phyloP scores from a whole-genome alignment of 2,113 vertebrate genomes.

The Dascyllus trimaculatus region DNA sequence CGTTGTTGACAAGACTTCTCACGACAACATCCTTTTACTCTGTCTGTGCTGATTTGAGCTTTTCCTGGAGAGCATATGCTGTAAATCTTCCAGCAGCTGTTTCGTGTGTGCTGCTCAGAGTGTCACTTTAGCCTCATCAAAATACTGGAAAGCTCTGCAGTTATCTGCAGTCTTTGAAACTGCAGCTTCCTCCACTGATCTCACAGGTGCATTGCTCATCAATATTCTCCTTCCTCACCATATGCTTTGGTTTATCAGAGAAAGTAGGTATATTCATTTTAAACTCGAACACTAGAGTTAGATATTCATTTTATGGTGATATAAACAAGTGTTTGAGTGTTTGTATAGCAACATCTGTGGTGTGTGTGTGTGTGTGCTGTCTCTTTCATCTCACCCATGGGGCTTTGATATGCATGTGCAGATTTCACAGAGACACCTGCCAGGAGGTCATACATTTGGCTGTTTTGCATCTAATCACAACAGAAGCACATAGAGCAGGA shows the following conservation, averaged over 20 bases:
- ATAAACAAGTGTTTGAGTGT: neutral
- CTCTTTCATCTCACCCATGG: slow-evolving; percentile 32
- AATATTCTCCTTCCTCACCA: neutral
- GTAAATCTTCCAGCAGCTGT: slow-evolving; percentile 25
- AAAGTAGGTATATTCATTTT: neutral
- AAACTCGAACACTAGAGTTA: neutral
- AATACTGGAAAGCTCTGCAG: neutral
- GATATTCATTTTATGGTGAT: neutral
- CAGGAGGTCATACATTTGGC: too few species aligned
- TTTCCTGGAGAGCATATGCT: neutral
- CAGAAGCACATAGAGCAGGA: neutral
- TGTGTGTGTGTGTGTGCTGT: neutral
- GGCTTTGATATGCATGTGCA: neutral
- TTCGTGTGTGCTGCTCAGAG: slow-evolving; percentile 1
- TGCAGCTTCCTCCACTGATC: neutral
- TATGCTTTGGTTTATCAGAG: slow-evolving; percentile 11
- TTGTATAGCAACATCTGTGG: slow-evolving; percentile 10
- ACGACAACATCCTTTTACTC: neutral
- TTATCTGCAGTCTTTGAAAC: slow-evolving; percentile 6
- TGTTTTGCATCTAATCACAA: neutral
- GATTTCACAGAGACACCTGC: neutral
- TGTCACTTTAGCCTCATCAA: neutral
- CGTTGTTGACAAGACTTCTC: slow-evolving; percentile 16
- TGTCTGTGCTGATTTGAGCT: neutral
- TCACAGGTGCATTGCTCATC: slow-evolving; percentile 18